These are phyloP conservation scores for Hyaena hyaena DNA, from an alignment of 2,113 vertebrate species.

Conservation along the genomic window DNA sequence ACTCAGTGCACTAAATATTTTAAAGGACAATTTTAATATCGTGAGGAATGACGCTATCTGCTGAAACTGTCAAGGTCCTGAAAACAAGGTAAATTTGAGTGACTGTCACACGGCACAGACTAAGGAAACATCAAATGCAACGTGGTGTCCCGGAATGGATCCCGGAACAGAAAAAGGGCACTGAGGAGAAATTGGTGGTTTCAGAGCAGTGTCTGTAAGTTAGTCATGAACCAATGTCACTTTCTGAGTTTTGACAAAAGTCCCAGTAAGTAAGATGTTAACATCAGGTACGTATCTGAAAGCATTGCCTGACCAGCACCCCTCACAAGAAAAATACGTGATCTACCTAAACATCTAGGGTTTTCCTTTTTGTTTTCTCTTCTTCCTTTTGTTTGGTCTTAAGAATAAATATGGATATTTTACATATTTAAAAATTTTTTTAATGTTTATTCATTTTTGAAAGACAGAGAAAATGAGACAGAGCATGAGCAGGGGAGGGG, in stretches of 20 bases:
- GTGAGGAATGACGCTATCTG: not conserved
- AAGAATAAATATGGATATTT: not conserved
- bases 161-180: not conserved
- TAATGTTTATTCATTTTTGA: too few relatives aligned
- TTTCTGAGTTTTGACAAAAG: not conserved
- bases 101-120: not conserved
- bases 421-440: too few relatives aligned
- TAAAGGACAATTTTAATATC: not conserved
- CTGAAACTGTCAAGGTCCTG: not conserved
- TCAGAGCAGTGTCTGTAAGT: accelerated
- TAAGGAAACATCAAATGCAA: too few relatives aligned
- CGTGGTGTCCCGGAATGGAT: accelerated
- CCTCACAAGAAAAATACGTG: accelerated
- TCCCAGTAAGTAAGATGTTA: not conserved
- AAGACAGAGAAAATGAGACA: too few relatives aligned
- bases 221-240: not conserved
- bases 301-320: not conserved
- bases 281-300: not conserved
- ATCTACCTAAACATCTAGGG: not conserved
- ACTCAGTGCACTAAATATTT: not conserved
- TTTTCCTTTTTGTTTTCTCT: too few relatives aligned
- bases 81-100: not conserved
- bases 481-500: too few relatives aligned
- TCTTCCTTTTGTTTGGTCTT: not conserved
- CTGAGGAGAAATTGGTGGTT: accelerated